Conservation (phyloP, 2,113 vertebrate species). For the Promerops cafer region DNA sequence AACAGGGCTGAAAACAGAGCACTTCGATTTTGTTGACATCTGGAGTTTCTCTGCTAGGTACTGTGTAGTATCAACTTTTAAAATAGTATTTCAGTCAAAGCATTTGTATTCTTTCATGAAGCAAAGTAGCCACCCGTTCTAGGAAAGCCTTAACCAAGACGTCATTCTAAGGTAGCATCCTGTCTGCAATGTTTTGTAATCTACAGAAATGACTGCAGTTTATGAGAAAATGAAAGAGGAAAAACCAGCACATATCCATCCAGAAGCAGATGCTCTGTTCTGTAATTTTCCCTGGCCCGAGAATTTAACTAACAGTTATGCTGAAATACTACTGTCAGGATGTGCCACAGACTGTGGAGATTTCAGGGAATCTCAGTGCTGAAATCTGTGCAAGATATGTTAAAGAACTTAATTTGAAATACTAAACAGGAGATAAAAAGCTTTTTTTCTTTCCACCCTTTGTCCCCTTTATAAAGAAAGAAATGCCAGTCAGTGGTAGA, state of each 20-base stretch:
- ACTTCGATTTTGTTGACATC: neutral
- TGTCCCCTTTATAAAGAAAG: neutral
- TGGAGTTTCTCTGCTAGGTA: neutral
- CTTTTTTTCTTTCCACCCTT: neutral
- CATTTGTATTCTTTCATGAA: neutral
- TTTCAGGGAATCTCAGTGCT: neutral
- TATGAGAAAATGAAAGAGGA: slow-evolving; percentile 35
- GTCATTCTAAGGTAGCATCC: slow-evolving; percentile 15
- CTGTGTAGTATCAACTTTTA: neutral
- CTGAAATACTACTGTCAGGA: neutral
- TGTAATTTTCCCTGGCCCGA: neutral
- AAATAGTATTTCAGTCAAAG: neutral
- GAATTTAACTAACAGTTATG: neutral
- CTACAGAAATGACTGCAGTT: neutral
- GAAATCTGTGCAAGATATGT: neutral
- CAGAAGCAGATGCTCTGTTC: neutral
- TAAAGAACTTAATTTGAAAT: neutral
- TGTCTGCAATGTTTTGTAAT: slow-evolving; percentile 1
- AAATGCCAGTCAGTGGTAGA: neutral
- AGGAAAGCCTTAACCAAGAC: neutral
- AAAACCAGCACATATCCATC: neutral
- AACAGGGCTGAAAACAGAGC: neutral
- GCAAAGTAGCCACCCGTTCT: neutral
- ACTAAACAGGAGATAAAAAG: neutral
- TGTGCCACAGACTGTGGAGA: neutral